Percentiles rank a stretch among this genome's conserved stretches.
phyloP scores from a whole-genome alignment of 1,140 invertebrate genomes.

The Papilio aristodemus region DNA sequence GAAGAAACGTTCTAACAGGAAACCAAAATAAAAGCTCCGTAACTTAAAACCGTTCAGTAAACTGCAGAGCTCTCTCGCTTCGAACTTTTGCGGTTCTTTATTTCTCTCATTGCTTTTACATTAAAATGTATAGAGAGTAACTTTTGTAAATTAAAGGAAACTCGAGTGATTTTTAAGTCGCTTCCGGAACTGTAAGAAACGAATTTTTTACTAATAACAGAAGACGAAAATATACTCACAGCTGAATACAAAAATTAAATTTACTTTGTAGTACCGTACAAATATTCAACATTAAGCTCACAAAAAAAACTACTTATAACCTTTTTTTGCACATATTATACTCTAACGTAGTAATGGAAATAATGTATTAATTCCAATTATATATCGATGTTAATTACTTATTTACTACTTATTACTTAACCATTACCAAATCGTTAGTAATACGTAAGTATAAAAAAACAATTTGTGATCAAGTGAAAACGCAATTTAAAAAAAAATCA shows the following conservation, averaged over 20 bases:
- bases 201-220: not conserved
- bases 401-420: too few species aligned
- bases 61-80: constrained; percentile 15
- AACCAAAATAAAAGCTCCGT: constrained; percentile 21
- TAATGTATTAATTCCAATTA: too few species aligned
- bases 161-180: constrained; percentile 13
- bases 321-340: too few species aligned
- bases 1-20: constrained; percentile 3
- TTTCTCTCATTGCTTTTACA: constrained; percentile 22
- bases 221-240: not conserved
- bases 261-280: too few species aligned
- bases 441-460: too few species aligned
- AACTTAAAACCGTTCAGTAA: constrained; percentile 22
- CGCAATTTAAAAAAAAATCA: too few species aligned
- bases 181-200: not conserved
- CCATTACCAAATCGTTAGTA: too few species aligned
- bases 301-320: too few species aligned
- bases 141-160: constrained; percentile 23
- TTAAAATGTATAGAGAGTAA: constrained; percentile 18
- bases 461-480: too few species aligned
- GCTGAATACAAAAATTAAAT: not conserved
- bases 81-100: constrained; percentile 22
- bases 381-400: too few species aligned
- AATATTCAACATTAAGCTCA: too few species aligned
- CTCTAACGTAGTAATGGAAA: too few species aligned